Evolutionary conservation across 2,888 invertebrate species (phyloP), one percentile per base, ranked within the genome.

Genomic region (Toxonevra muliebris): DNA sequence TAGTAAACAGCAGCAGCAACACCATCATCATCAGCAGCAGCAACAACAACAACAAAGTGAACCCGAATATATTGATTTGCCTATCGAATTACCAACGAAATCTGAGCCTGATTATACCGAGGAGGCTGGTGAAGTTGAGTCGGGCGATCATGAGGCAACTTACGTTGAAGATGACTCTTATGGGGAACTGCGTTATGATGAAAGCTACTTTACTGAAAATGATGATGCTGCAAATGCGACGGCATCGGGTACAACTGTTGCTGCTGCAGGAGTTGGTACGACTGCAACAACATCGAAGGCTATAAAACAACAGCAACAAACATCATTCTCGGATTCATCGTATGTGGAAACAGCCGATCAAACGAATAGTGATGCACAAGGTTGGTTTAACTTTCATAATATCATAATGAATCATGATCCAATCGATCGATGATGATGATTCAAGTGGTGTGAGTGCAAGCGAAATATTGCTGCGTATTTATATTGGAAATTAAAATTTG

Each of bases 121-220:
- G 71, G 90, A 90, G 80, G 87, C 87, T 72, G 89, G 88, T 72
- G 90, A 90, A 74, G 89, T 88, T 74, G 90, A 88, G 76, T 86
- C 88, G 41, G 88, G 88, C 69, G 90, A 90, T 77, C 89, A 89
- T 76, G 90, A 90, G 79, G 87, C 88, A 0, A 87, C 88, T 77
- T 90, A 89, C 76, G 90, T 89, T 78, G 90, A 90, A 84, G 90
- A 90, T 68, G 90, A 90, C 82, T 87, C 89, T 1, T 90, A 90
- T 80, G 89, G 89, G 84, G 90, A 90, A 84, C 88, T 90, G 88
- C 84, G 86, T 66, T 86, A 86, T 70, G 86, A 86, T 73, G 86
- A 86, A 71, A 85, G 83, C 72, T 86, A 86, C 66, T 86, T 86
- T 72, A 86, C 86, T 30, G 86, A 86, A 76, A 84, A 85, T 70